Evolutionary conservation across 2,888 invertebrate genomes (phyloP).

Genomic region (Cenopis cana): DNA sequence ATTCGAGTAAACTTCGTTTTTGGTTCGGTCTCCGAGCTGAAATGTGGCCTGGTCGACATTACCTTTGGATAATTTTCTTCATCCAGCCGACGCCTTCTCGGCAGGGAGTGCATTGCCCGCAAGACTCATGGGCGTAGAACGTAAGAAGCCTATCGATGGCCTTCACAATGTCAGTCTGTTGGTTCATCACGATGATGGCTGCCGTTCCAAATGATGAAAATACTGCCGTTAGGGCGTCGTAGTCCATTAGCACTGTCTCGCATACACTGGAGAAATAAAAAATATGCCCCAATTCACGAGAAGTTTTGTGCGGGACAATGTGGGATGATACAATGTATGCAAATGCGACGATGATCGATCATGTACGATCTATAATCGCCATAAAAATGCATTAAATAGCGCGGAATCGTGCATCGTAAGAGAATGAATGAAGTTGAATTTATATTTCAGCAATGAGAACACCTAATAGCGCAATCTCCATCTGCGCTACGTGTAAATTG

Average conservation of each 20-base stretch:
- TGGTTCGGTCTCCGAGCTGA: no score
- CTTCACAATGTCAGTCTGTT: constrained; percentile 97
- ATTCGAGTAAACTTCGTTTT: no score
- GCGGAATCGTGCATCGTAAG: no score
- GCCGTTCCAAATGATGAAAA: constrained; percentile 99
- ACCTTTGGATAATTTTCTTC: constrained; percentile 90
- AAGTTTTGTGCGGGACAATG: no score
- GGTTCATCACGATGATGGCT: constrained; percentile 99
- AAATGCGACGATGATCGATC: no score
- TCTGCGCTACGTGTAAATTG: no score
- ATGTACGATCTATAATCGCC: no score
- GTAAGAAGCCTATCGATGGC: constrained; percentile 98
- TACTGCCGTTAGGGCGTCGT: constrained; percentile 96
- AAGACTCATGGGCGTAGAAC: constrained; percentile 99
- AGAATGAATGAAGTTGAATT: no score
- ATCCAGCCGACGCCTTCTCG: constrained; percentile 98
- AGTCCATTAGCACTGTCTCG: constrained; percentile 98
- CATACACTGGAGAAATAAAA: constrained; percentile 89
- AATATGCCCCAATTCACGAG: background rate
- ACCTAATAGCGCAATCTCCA: no score
- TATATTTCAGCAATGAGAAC: no score
- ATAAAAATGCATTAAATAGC: no score
- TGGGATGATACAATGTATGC: no score
- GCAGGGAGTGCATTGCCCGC: constrained; percentile 99
- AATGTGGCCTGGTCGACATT: background rate